Evolutionary conservation across 2,888 invertebrate genomes (phyloP), one percentile per base, ranked within the genome.

Genomic region (Machimus rusticus): DNA sequence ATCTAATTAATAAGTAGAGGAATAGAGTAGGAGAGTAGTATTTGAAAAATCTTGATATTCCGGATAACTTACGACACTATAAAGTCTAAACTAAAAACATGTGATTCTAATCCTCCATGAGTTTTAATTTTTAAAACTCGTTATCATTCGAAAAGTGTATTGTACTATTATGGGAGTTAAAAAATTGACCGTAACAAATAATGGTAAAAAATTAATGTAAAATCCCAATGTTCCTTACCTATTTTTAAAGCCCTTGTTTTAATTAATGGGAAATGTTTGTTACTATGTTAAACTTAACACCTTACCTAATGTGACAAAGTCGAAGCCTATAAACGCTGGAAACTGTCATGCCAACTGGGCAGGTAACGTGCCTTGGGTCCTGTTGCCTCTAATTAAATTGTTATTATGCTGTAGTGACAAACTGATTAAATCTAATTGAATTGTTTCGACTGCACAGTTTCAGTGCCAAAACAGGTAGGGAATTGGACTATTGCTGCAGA

Each of bases 381-480:
- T 84, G 37, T 39, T 57, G 82, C 34, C 82, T 39, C 66, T 84
- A 84, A 84, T 84, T 84, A 84, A 84, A 84, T 84, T 57, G 82
- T 84, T 84, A 84, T 84, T 66, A 66, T 57, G 19, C 23, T 84
- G 82, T 84, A 84, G 82, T 84, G 82, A 84, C 82, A 84, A 84
- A 84, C 82, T 84, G 82, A 84, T 84, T 84, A 84, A 84, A 84
- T 84, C 82, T 84, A 84, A 84, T 84, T 84, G 82, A 84, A 84
- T 84, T 84, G 82, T 84, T 84, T 66, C 82, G 37, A 84, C 66
- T 84, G 82, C 82, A 51, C 51, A 84, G 82, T 84, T 79, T 31
- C 79, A 79, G 51, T 79, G 23, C 79, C 79, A 39, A 79, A 79
- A 19, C 79, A 79, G 79, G 79, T 79, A 79, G 79, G 51, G 79